Conservation (phyloP, 2,797 vertebrate genomes). For the Leucoraja ocellata region DNA sequence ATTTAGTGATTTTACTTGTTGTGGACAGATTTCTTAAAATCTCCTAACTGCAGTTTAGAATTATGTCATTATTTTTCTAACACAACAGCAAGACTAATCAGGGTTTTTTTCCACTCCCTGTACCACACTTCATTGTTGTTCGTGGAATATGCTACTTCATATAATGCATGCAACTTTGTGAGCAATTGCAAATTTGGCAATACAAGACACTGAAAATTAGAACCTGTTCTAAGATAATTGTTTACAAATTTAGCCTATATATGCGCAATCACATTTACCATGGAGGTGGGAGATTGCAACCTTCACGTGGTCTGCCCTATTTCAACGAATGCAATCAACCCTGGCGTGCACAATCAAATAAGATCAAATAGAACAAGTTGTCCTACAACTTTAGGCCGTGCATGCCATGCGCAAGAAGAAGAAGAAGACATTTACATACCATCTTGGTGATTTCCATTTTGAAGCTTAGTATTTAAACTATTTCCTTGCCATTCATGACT, state of each 20-base stretch:
- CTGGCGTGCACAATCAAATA: no score
- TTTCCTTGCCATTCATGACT: no score
- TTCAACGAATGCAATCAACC: no score
- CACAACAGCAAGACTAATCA: neutral
- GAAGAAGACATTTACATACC: neutral
- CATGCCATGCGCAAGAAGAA: no score
- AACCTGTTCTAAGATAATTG: neutral
- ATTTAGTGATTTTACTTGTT: neutral
- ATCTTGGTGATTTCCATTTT: neutral
- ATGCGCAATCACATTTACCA: neutral
- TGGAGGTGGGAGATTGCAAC: no score
- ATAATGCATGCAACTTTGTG: neutral
- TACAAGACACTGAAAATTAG: neutral
- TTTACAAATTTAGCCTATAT: neutral
- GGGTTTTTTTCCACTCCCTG: neutral
- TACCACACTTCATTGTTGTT: neutral
- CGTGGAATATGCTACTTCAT: neutral
- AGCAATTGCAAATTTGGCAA: neutral
- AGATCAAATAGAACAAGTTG: no score
- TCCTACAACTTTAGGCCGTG: no score
- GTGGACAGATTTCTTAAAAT: neutral
- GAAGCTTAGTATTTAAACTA: neutral
- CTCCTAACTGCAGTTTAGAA: no score
- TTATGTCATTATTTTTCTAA: neutral
- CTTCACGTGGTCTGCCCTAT: no score